These are phyloP conservation scores for Onychomys leucogaster DNA, from an alignment of 2,797 vertebrate genomes.

Conservation along the genomic window DNA sequence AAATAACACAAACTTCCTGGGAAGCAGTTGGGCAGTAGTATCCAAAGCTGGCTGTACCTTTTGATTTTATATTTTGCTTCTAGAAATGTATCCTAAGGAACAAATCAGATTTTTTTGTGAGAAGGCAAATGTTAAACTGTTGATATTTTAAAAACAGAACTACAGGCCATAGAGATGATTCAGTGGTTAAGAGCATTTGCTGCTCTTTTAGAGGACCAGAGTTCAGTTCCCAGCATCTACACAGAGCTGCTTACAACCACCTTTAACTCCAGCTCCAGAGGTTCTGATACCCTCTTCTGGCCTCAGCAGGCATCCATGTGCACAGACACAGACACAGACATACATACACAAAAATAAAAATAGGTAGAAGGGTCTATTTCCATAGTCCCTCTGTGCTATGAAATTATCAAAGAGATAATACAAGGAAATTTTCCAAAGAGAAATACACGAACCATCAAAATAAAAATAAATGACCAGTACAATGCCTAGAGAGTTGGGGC, in stretches of 20 bases:
- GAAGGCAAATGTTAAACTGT: background rate
- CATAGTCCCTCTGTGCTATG: background rate
- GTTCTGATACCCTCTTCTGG: background rate
- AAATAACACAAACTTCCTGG: background rate
- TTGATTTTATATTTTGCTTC: conserved; percentile 2
- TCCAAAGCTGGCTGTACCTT: background rate
- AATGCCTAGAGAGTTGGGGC: background rate
- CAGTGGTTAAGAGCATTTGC: background rate
- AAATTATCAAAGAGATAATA: conserved; percentile 41
- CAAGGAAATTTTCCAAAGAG: background rate
- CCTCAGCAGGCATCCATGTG: background rate
- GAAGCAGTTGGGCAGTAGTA: background rate
- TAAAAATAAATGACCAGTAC: background rate
- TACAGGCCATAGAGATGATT: background rate
- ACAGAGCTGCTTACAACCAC: background rate
- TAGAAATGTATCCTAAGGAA: background rate
- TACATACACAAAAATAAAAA: background rate
- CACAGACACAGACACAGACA: background rate
- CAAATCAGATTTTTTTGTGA: background rate
- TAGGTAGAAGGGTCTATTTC: background rate
- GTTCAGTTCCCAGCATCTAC: background rate
- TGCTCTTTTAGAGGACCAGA: background rate
- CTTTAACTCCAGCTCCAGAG: background rate
- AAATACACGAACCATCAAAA: background rate
- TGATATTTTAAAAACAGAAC: background rate